A percentile compares a stretch with the other conserved stretches of the same genome.
These are phyloP conservation scores for Nycticebus coucang DNA, from an alignment of 2,113 vertebrate species.

Conservation along the genomic window DNA sequence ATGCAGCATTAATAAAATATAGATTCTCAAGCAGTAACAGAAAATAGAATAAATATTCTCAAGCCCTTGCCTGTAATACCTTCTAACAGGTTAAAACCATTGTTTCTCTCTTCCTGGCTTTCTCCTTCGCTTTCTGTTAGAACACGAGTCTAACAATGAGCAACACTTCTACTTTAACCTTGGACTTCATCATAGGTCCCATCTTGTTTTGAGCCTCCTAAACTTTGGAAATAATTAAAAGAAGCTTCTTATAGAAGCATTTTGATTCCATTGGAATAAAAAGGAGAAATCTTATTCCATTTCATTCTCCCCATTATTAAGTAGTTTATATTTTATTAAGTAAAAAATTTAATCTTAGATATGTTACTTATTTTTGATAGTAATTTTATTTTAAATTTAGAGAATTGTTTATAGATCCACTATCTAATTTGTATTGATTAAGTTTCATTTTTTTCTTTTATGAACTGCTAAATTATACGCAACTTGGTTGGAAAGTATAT, in stretches of 20 bases:
- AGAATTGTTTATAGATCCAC: background rate
- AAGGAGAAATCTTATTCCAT: background rate
- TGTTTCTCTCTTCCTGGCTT: too few species aligned
- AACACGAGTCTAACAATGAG: too few species aligned
- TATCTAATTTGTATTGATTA: background rate
- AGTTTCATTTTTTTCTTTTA: background rate
- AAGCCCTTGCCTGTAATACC: background rate
- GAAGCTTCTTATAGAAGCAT: background rate
- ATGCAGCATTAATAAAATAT: background rate
- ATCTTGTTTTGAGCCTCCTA: background rate
- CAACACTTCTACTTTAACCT: too few species aligned
- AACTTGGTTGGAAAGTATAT: background rate
- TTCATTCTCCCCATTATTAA: background rate
- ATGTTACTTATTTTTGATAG: background rate
- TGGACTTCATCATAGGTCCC: background rate
- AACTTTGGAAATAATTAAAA: background rate
- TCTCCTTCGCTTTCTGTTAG: background rate
- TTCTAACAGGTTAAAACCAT: background rate
- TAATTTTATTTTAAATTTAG: background rate
- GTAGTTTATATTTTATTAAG: background rate
- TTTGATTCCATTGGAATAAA: background rate
- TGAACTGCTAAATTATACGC: background rate
- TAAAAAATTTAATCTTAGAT: background rate
- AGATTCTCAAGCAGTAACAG: background rate
- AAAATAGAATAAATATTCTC: background rate